Evolutionary conservation across 2,888 invertebrate genomes (phyloP).

Genomic region (Atrina japonica): DNA sequence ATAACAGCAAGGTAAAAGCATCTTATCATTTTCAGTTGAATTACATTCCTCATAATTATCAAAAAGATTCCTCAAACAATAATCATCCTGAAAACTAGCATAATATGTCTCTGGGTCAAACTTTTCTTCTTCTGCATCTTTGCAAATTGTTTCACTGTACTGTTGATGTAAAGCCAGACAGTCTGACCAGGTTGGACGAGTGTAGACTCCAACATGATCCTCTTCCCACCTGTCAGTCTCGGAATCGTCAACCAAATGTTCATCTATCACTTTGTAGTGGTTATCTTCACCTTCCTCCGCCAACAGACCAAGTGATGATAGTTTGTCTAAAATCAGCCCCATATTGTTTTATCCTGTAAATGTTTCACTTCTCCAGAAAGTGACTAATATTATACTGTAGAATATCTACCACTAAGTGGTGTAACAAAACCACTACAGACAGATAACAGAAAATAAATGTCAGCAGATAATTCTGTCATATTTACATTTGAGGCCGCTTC

Average conservation of each 20-base stretch:
- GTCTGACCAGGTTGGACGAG: conserved; percentile 19
- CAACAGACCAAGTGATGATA: conserved; percentile 8
- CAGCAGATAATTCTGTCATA: no score
- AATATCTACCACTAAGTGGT: no score
- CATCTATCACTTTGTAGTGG: conserved; percentile 8
- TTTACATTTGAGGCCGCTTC: no score
- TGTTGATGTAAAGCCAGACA: conserved; percentile 1
- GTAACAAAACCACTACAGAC: no score
- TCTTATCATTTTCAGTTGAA: conserved; percentile 2
- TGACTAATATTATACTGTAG: neutral
- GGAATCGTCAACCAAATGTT: neutral
- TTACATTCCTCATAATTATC: neutral
- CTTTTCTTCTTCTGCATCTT: neutral
- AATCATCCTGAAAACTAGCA: conserved; percentile 19
- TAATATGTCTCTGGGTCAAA: conserved; percentile 15
- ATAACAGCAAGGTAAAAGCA: no score
- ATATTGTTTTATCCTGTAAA: neutral
- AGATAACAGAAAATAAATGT: no score
- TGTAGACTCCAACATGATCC: neutral
- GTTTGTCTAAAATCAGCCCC: conserved; percentile 28
- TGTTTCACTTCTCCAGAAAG: neutral
- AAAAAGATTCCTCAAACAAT: conserved; percentile 19
- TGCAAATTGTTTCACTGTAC: neutral
- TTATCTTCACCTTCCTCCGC: neutral
- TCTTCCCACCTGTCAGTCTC: neutral